Conservation (phyloP, 1,140 invertebrate genomes). For the Ooceraea biroi region DNA sequence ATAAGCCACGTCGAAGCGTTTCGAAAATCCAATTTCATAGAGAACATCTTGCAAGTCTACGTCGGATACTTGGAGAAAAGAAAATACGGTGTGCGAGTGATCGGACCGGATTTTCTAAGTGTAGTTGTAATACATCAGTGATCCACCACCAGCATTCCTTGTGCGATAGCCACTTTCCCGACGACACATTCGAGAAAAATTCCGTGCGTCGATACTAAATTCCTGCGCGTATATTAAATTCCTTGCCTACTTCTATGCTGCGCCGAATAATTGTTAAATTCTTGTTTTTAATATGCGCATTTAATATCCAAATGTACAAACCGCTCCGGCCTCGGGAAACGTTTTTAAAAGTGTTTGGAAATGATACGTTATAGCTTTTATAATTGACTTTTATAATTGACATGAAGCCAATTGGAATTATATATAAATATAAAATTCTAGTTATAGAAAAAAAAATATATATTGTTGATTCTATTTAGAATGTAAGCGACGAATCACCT, state of each 20-base stretch:
- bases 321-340: not conserved
- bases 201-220: slow-evolving; percentile 35
- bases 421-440: not conserved
- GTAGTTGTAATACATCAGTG: slow-evolving; percentile 45
- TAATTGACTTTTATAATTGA: not conserved
- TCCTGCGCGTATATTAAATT: slow-evolving; percentile 51
- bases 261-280: slow-evolving; percentile 35
- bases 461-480: too few relatives aligned
- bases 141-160: slow-evolving; percentile 21
- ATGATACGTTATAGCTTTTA: not conserved
- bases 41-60: not conserved
- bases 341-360: not conserved
- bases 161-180: slow-evolving; percentile 10
- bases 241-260: not conserved
- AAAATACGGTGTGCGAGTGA: slow-evolving; percentile 34
- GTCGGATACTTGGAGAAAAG: slow-evolving; percentile 22
- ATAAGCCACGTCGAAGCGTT: slow-evolving; percentile 42
- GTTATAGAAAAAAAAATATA: too few relatives aligned
- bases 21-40: slow-evolving; percentile 57
- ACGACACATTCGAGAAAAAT: slow-evolving; percentile 52
- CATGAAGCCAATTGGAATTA: not conserved
- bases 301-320: not conserved
- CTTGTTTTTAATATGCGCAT: not conserved
- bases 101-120: slow-evolving; percentile 45
- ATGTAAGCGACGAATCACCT: too few relatives aligned